A percentile compares a stretch with the other conserved stretches of the same genome.
These are phyloP conservation scores for Herpetotheres cachinnans DNA, from an alignment of 2,113 vertebrate genomes.

Conservation along the genomic window DNA sequence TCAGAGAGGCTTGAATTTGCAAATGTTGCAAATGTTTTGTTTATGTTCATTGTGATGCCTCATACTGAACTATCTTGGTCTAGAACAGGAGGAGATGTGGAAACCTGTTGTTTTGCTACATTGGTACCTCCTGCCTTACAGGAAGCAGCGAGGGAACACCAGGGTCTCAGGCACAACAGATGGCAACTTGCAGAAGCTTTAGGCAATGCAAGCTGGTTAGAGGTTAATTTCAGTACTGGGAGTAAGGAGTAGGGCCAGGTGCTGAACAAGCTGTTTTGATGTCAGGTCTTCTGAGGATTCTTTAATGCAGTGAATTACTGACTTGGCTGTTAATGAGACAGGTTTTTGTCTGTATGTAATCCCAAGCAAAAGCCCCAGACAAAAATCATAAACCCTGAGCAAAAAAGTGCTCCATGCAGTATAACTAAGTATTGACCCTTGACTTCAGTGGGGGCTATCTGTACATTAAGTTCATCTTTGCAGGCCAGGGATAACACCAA, in stretches of 20 bases:
- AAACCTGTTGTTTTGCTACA: background rate
- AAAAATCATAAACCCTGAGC: background rate
- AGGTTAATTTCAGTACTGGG: background rate
- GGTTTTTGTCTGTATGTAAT: background rate
- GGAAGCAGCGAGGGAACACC: background rate
- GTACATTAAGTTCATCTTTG: background rate
- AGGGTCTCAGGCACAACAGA: background rate
- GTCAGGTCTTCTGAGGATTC: background rate
- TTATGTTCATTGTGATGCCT: background rate
- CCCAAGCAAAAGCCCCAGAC: background rate
- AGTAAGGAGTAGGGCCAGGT: background rate
- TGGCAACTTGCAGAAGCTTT: background rate
- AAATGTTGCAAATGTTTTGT: background rate
- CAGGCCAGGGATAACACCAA: background rate
- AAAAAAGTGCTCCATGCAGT: background rate
- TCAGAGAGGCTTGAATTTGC: background rate
- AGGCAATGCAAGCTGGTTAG: background rate
- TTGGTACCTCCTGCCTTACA: background rate
- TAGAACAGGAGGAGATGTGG: background rate
- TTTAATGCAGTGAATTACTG: background rate
- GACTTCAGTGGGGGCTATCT: background rate
- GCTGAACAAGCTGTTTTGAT: background rate
- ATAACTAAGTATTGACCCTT: background rate
- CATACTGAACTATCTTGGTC: background rate
- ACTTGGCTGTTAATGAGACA: background rate